Base-by-base conservation (phyloP, 1,140 invertebrate species). In the Gonioctena quinquepunctata region DNA sequence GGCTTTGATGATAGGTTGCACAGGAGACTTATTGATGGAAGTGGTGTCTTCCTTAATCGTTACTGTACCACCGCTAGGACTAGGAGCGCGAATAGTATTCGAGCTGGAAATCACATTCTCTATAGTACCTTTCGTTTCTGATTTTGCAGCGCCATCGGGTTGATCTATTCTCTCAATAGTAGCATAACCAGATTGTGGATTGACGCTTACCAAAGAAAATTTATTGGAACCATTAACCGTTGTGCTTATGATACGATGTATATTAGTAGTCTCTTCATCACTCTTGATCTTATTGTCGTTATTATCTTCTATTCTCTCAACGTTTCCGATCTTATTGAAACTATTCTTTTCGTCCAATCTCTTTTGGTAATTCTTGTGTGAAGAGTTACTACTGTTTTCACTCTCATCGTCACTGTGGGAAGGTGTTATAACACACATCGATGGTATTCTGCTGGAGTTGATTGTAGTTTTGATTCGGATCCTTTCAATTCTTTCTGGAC, bases 341-440 rank as follows among this genome's bases (percentile, higher is more conserved):
- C 16, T 16, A 25, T 73, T 57, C 48, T 73, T 74, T 18, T 42
- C 60, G 48, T 68, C 63, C 19, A 71, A 69, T 61, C 71, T 22
- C 22, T 75, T 73, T 28, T 70, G 62, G 27, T 72, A 71, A 49
- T 64, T 57, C 21, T 71, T 71, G n/a, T 73, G 62, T 0, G 76
- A 77, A 4, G 76, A 74, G 23, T 74, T 72, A 23, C 75, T 76
- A 11, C 61, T 87, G 42, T 66, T 19, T 8, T 26, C 81, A 66
- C 90, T 89, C 78, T 94, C 94, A 76, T 96, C 94, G 71, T 96
- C 94, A 56, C 93, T 95, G 65, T 92, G 92, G 1, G 92, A 90
- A 7, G 94, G 94, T 5, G 94, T 96, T 16, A 96, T 95, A 0
- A 95, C 93, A 83, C 94, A 96, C 91, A 96, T 94, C 0, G 94